Conservation (phyloP, 2,797 vertebrate species). For the Fistularia commersonii region DNA sequence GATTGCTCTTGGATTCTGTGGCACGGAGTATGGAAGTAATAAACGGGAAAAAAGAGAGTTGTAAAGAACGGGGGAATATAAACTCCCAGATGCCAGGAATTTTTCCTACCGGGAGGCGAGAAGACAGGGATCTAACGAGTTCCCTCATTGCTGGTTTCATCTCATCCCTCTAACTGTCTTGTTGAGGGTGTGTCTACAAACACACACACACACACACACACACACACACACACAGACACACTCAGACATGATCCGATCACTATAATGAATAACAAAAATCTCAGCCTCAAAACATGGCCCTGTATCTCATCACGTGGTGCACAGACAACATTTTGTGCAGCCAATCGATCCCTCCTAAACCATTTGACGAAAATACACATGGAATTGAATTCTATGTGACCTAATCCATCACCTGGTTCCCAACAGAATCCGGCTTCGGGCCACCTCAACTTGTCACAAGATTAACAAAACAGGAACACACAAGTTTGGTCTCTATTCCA, state of each 20-base stretch:
- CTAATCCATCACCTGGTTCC: conserved; percentile 31
- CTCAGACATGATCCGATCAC: conserved; percentile 13
- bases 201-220: conserved; percentile 1
- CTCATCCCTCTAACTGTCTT: conserved; percentile 60
- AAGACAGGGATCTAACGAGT: conserved; percentile 68
- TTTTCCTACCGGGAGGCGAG: conserved; percentile 63
- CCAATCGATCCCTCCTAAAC: conserved; percentile 40
- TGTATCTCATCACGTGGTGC: conserved; percentile 46
- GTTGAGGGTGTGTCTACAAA: neutral
- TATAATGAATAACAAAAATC: conserved; percentile 58
- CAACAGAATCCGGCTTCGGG: conserved; percentile 23
- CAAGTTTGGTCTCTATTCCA: too few relatives aligned
- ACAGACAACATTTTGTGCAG: conserved; percentile 39
- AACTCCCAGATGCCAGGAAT: conserved; percentile 68
- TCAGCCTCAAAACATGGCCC: conserved; percentile 58
- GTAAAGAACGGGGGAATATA: conserved; percentile 65
- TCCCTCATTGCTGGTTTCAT: conserved; percentile 60
- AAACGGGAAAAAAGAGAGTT: conserved; percentile 43
- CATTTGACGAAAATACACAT: conserved; percentile 51
- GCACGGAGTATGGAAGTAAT: conserved; percentile 61
- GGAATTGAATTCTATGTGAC: conserved; percentile 39
- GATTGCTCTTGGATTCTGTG: conserved; percentile 68
- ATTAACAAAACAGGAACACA: too few relatives aligned
- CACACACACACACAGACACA: conserved; percentile 17
- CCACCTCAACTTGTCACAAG: conserved; percentile 42